Conservation (phyloP, 2,888 invertebrate species). For the Drosophila nigricruria region DNA sequence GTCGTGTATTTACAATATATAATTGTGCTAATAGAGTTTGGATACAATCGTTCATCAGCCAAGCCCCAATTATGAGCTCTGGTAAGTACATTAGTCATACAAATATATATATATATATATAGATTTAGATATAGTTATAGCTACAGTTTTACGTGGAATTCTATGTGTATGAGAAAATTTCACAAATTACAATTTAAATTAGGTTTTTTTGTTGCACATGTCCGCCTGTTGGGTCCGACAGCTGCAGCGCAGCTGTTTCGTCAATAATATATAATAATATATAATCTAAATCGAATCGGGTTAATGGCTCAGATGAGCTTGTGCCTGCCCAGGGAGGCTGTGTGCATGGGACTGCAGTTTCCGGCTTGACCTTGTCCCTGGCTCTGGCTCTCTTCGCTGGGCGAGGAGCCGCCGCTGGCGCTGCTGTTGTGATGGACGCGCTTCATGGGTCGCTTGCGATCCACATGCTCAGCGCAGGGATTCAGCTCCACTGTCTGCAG, state of each 20-base stretch:
- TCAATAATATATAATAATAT: constrained; percentile 39
- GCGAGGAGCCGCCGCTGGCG: constrained; percentile 49
- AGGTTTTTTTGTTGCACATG: constrained; percentile 71
- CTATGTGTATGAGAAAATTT: constrained; percentile 26
- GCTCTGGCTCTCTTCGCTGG: constrained; percentile 57
- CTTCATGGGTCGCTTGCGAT: constrained; percentile 84
- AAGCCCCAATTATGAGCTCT: constrained; percentile 48
- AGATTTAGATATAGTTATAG: constrained; percentile 1
- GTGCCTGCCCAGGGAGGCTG: constrained; percentile 83
- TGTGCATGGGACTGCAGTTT: constrained; percentile 81
- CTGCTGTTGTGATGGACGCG: constrained; percentile 81
- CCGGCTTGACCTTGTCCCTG: constrained; percentile 42
- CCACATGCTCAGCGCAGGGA: constrained; percentile 71
- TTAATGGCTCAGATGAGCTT: constrained; percentile 78
- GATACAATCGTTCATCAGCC: constrained; percentile 41
- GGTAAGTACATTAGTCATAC: constrained; percentile 49
- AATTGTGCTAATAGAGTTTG: constrained; percentile 71
- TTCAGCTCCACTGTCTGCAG: constrained; percentile 89
- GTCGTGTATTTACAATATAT: constrained; percentile 65
- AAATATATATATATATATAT: constrained; percentile 25
- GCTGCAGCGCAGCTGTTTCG: constrained; percentile 46
- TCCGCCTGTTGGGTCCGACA: constrained; percentile 65
- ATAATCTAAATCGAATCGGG: constrained; percentile 32
- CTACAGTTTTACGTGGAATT: constrained; percentile 12
- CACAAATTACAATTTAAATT: constrained; percentile 34